Evolutionary conservation across 2,797 vertebrate genomes (phyloP).

Genomic region (Chelidonichthys spinosus): DNA sequence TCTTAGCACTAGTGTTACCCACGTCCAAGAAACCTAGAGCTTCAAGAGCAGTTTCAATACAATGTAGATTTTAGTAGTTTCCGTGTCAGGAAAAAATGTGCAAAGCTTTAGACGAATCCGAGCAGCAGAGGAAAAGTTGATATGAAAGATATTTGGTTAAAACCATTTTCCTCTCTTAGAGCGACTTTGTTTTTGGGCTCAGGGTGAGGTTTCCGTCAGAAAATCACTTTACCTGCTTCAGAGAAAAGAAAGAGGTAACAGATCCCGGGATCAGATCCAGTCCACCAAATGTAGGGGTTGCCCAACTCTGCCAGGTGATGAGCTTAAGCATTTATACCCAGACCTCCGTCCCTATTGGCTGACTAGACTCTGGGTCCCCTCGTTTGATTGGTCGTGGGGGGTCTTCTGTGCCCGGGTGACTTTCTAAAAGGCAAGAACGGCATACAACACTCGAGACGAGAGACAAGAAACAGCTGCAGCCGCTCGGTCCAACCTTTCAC

Average conservation of each 20-base stretch:
- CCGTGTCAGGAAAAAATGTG: constrained; percentile 35
- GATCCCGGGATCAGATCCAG: constrained; percentile 88
- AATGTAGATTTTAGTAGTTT: constrained; percentile 34
- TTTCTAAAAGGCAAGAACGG: constrained; percentile 86
- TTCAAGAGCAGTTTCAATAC: constrained; percentile 12
- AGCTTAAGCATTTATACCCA: constrained; percentile 82
- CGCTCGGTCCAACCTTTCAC: constrained; percentile 60
- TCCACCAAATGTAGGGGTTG: constrained; percentile 86
- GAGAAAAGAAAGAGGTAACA: constrained; percentile 86
- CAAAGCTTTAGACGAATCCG: constrained; percentile 49
- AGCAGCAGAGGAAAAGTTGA: constrained; percentile 12
- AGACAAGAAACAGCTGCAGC: constrained; percentile 81
- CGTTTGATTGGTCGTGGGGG: constrained; percentile 73
- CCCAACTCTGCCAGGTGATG: constrained; percentile 81
- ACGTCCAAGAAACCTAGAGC: neutral
- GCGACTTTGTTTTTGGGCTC: constrained; percentile 12
- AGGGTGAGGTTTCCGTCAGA: constrained; percentile 26
- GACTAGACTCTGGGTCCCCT: constrained; percentile 35
- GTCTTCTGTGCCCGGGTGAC: constrained; percentile 51
- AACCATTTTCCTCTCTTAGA: constrained; percentile 6
- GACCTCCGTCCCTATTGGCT: constrained; percentile 77
- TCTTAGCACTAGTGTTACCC: neutral
- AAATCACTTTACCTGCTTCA: constrained; percentile 81
- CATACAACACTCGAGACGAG: constrained; percentile 75
- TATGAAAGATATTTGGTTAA: constrained; percentile 17